These are phyloP conservation scores for Pachyramphus minor DNA, from an alignment of 2,113 vertebrate genomes.

Conservation along the genomic window DNA sequence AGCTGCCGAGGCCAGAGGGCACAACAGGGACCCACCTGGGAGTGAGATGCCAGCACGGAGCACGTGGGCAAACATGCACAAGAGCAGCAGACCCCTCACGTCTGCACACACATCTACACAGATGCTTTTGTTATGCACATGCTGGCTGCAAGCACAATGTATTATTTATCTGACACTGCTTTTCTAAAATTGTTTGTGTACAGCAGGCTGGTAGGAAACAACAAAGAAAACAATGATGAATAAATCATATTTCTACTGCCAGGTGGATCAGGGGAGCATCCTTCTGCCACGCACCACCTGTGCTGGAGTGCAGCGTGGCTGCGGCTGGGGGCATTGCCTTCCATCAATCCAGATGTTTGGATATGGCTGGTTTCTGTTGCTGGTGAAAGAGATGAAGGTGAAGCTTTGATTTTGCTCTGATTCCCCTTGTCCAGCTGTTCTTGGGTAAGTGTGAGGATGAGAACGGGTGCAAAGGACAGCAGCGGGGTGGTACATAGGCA, in stretches of 20 bases:
- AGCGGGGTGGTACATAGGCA: fast-evolving
- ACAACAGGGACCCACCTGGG: fast-evolving
- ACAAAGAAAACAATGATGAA: conserved; percentile 23
- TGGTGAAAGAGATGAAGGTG: neutral
- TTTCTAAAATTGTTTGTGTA: conserved; percentile 3
- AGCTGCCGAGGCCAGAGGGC: neutral
- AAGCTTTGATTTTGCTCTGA: neutral
- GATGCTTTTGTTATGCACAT: neutral
- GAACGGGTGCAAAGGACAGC: neutral
- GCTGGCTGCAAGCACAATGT: neutral
- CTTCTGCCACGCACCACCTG: neutral
- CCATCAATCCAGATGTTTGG: neutral
- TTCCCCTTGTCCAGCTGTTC: neutral
- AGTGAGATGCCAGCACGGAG: neutral
- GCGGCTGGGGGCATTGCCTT: fast-evolving
- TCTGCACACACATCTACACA: neutral
- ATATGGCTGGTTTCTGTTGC: neutral
- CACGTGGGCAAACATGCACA: fast-evolving
- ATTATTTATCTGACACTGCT: neutral
- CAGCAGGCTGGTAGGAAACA: neutral
- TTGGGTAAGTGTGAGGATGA: neutral
- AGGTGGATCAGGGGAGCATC: neutral
- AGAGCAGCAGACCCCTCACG: neutral
- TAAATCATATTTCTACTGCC: conserved; percentile 18
- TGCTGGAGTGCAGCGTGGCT: neutral